Conservation (phyloP, 2,797 vertebrate species). For the Gymnoscopelus braueri region DNA sequence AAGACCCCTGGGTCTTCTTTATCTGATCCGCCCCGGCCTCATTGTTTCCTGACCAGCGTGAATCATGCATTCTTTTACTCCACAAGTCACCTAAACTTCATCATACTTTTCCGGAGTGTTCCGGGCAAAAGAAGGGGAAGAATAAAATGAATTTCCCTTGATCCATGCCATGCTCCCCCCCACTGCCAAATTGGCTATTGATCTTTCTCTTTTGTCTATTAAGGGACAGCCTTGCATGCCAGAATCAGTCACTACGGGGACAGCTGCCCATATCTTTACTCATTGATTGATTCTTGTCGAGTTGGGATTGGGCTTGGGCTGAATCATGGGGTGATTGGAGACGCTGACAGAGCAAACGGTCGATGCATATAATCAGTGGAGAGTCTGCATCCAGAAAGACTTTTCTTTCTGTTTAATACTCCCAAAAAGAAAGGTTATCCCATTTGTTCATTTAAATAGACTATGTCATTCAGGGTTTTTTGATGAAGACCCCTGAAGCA, state of each 20-base stretch:
- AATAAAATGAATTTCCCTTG: conserved; percentile 40
- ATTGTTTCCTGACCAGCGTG: no score
- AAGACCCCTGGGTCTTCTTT: no score
- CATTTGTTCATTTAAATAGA: background rate
- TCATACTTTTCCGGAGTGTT: background rate
- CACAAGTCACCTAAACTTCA: background rate
- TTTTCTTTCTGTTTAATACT: conserved; percentile 7
- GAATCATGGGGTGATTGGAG: conserved; percentile 11
- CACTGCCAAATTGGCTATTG: conserved; percentile 60
- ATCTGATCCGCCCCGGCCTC: no score
- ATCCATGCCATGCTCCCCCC: conserved; percentile 36
- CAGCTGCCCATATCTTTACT: conserved; percentile 34
- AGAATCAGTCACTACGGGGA: conserved; percentile 34
- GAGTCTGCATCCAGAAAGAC: conserved; percentile 14
- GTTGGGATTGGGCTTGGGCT: conserved; percentile 29
- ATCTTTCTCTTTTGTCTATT: conserved; percentile 49
- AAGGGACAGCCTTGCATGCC: conserved; percentile 38
- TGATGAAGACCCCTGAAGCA: no score
- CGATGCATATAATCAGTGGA: conserved; percentile 33
- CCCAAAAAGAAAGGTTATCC: conserved; percentile 19
- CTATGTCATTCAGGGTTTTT: no score
- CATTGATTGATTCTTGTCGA: conserved; percentile 33
- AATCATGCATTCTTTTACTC: background rate
- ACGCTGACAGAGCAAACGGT: conserved; percentile 18
- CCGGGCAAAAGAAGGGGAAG: conserved; percentile 26